phyloP scores from a whole-genome alignment of 2,113 vertebrate species.

The Corythaeola cristata region DNA sequence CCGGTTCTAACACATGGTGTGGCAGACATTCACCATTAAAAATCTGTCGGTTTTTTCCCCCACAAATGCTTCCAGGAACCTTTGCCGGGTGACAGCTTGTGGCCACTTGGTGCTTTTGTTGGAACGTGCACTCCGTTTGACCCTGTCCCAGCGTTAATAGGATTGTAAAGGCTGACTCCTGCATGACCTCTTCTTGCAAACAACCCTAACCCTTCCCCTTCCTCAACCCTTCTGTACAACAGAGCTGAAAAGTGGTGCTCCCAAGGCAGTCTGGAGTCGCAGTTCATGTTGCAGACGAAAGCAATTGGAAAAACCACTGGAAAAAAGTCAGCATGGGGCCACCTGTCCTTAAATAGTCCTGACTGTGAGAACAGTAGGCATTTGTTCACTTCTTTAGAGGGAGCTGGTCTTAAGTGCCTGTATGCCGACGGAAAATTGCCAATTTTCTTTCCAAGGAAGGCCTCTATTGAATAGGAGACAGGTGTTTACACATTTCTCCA shows the following conservation, averaged over 20 bases:
- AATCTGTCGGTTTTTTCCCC: not conserved
- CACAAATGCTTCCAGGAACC: conserved; percentile 27
- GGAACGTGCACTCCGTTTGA: conserved; percentile 68
- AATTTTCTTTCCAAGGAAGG: not conserved
- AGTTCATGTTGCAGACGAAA: conserved; percentile 40
- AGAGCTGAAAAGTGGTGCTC: conserved; percentile 34
- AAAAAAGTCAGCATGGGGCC: conserved; percentile 30
- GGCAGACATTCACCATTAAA: conserved; percentile 39
- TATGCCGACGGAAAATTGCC: not conserved
- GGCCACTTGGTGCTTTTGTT: conserved; percentile 63
- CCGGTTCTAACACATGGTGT: conserved; percentile 9
- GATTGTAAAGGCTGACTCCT: conserved; percentile 75
- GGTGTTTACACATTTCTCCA: not conserved
- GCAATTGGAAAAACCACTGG: conserved; percentile 16
- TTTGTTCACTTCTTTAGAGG: conserved; percentile 15
- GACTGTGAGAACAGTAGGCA: conserved; percentile 42
- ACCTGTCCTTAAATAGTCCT: conserved; percentile 60
- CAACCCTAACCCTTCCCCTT: conserved; percentile 60
- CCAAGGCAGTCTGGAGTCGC: conserved; percentile 39
- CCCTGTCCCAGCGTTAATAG: conserved; percentile 69
- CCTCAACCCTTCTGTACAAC: conserved; percentile 1
- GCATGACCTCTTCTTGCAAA: conserved; percentile 68
- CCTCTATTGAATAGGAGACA: not conserved
- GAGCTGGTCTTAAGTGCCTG: not conserved
- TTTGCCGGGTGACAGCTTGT: conserved; percentile 53